phyloP scores from a whole-genome alignment of 2,113 vertebrate species.

The Hippolais icterina region DNA sequence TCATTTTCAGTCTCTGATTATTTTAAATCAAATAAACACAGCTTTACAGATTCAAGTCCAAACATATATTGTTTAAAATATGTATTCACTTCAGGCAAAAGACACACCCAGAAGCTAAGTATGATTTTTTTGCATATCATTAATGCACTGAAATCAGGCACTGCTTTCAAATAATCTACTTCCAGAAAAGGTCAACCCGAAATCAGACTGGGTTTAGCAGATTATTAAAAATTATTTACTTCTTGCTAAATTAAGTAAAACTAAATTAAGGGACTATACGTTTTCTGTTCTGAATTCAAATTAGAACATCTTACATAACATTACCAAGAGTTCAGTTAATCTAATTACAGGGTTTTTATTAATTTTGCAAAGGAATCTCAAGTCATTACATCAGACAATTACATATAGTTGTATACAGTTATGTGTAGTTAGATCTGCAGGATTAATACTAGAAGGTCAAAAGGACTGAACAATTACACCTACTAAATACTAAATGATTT shows the following conservation, averaged over 20 bases:
- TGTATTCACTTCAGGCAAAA: constrained; percentile 28
- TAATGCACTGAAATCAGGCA: not conserved
- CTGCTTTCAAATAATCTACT: constrained; percentile 4
- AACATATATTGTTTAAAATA: constrained; percentile 23
- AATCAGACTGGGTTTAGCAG: not conserved
- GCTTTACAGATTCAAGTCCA: constrained; percentile 15
- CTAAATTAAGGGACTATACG: not conserved
- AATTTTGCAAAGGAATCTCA: not conserved
- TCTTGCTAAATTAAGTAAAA: not conserved
- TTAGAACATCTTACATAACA: not conserved
- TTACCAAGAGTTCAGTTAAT: not conserved
- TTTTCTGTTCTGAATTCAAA: not conserved
- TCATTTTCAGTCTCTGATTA: not conserved
- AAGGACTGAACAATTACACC: not conserved
- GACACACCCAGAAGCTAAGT: constrained; percentile 34
- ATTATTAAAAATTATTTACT: not conserved
- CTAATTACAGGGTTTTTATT: not conserved
- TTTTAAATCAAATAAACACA: not conserved
- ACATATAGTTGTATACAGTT: not conserved
- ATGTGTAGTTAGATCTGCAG: not conserved
- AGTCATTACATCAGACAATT: not conserved
- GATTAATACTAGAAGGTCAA: not conserved
- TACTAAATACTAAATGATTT: not conserved
- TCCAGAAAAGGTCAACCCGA: not conserved
- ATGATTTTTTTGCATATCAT: constrained; percentile 6